Evolutionary conservation across 2,888 invertebrate species (phyloP).

Genomic region (Pachycephus smyrnensis): DNA sequence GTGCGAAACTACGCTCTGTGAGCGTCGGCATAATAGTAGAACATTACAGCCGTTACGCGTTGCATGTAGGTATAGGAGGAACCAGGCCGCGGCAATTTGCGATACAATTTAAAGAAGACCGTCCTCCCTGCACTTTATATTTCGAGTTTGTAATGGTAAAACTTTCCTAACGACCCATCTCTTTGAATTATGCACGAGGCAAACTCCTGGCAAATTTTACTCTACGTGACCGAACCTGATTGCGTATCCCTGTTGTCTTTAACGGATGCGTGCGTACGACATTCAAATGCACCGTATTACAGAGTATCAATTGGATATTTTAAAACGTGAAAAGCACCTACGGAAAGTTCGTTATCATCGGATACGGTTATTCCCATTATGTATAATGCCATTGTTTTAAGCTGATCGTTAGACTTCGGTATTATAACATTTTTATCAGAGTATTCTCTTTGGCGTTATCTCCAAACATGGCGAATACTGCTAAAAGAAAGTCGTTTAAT

Average conservation of each 20-base stretch:
- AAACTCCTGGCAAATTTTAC: slow-evolving; percentile 25
- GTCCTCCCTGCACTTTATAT: slow-evolving; percentile 37
- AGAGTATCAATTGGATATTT: neutral
- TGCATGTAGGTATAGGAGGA: neutral
- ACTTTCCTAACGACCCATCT: slow-evolving; percentile 57
- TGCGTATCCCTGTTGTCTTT: slow-evolving; percentile 19
- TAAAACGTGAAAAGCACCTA: neutral
- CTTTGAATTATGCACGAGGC: slow-evolving; percentile 55
- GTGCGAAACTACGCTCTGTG: neutral
- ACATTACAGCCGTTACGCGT: slow-evolving; percentile 37
- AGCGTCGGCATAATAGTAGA: slow-evolving; percentile 21
- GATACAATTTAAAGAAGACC: slow-evolving; percentile 61
- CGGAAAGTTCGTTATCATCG: neutral
- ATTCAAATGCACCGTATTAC: neutral
- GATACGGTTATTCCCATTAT: neutral
- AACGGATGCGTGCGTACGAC: neutral
- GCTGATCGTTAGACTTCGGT: neutral
- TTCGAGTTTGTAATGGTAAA: slow-evolving; percentile 57
- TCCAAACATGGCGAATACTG: neutral
- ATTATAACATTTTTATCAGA: too few species aligned
- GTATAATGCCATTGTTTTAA: neutral
- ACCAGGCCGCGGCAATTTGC: slow-evolving; percentile 46
- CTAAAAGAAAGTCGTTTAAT: neutral
- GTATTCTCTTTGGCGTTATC: neutral
- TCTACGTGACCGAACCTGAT: slow-evolving; percentile 30